Base-by-base conservation (phyloP, 1,140 invertebrate species). In the Colletes latitarsis region DNA sequence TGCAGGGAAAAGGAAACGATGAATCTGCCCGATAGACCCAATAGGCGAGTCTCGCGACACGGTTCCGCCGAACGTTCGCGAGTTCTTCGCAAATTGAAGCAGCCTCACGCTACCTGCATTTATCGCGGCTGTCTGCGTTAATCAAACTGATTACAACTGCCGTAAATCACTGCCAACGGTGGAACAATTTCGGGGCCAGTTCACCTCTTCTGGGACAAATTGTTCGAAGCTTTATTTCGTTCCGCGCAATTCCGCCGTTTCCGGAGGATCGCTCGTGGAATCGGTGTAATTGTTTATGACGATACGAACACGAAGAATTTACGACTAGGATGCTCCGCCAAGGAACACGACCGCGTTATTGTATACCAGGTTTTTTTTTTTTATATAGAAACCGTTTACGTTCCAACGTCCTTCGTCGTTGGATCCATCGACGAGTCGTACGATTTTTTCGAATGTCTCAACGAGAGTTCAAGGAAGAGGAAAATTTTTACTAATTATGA, bases 131-230 rank as follows among this genome's bases (percentile, higher is more conserved):
- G 77, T 79, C 77, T 79, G 77, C 70, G 70, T 79, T 79, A 73
- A 79, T 79, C 77, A 79, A 79, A 79, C 77, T 79, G 77, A 79
- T 79, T 79, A 79, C 77, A 79, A 79, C 77, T 79, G 30, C 60
- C 52, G 77, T 79, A 79, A 79, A 79, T 79, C 60, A 62, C 69
- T 72, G 77, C 72, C 77, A 73, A 49, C 52, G 70, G 60, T 43
- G 60, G 77, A 66, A 79, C 77, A 79, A 79, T 79, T 79, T 79
- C 77, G 77, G 76, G 64, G 30, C 70, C 77, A 39, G 70, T 79
- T 79, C 77, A 66, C 77, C 77, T 79, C 77, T 79, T 79, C 77
- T 64, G 77, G 70, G 70, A 79, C 77, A 79, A 79, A 79, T 79
- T 79, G 77, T 79, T 63, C 76, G 67, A 77, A 77, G 58, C 77